These are phyloP conservation scores for Callorhinus ursinus DNA, from an alignment of 2,113 vertebrate genomes.

Conservation along the genomic window DNA sequence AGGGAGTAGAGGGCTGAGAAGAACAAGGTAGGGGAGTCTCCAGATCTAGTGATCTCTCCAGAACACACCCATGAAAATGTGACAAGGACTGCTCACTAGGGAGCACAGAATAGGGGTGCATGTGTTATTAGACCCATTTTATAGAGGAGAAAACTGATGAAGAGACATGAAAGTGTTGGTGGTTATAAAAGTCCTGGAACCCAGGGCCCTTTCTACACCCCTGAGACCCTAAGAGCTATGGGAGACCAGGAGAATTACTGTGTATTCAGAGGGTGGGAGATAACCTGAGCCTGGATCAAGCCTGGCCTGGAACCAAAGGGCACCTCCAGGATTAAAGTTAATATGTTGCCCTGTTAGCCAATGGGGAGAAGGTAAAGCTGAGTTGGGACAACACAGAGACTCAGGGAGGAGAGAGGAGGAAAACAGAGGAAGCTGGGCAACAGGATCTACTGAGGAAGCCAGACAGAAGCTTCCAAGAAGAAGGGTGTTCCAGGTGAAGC, in stretches of 20 bases:
- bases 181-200: neutral
- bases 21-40: neutral
- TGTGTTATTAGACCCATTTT: neutral
- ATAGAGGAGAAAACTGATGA: neutral
- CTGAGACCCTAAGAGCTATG: too few relatives aligned
- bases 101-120: neutral
- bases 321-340: neutral
- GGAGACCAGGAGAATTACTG: neutral
- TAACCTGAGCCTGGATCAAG: too few relatives aligned
- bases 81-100: neutral
- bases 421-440: neutral
- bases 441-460: too few relatives aligned
- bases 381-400: neutral
- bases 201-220: neutral
- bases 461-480: neutral
- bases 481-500: neutral
- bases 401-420: neutral
- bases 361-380: neutral
- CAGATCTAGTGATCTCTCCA: neutral
- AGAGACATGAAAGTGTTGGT: neutral
- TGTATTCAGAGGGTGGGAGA: neutral
- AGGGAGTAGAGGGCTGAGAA: neutral
- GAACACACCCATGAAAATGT: neutral
- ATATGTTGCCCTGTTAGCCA: neutral
- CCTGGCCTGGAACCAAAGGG: neutral